Evolutionary conservation across 2,888 invertebrate species (phyloP).

Genomic region (Pimpla rufipes): DNA sequence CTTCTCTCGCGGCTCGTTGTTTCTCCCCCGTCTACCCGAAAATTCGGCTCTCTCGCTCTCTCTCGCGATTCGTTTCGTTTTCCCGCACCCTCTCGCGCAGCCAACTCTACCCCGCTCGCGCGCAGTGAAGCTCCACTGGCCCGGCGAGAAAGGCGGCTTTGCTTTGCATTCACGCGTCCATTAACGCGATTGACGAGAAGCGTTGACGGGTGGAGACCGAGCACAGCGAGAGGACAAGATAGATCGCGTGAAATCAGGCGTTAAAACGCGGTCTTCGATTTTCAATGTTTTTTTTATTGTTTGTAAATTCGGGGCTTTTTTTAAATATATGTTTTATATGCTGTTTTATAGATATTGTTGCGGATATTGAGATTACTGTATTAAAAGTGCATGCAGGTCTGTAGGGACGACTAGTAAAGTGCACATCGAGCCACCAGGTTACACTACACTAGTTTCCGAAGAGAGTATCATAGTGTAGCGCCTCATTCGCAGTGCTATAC

Average conservation of each 20-base stretch:
- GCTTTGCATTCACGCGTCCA: slow-evolving; percentile 70
- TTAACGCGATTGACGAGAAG: slow-evolving; percentile 67
- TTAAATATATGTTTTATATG: no score
- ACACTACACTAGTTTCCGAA: no score
- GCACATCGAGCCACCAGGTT: no score
- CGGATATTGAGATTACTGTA: no score
- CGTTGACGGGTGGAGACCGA: slow-evolving; percentile 17
- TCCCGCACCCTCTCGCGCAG: slow-evolving; percentile 6
- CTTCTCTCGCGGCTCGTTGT: slow-evolving; percentile 48
- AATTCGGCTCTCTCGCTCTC: slow-evolving; percentile 27
- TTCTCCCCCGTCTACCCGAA: slow-evolving; percentile 7
- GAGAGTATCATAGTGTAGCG: no score
- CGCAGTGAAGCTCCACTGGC: slow-evolving; percentile 4
- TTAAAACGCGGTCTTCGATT: slow-evolving; percentile 2
- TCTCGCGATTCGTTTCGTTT: slow-evolving; percentile 39
- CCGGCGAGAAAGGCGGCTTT: slow-evolving; percentile 60
- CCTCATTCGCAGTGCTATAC: no score
- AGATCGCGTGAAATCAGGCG: not conserved
- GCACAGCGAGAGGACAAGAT: slow-evolving; percentile 10
- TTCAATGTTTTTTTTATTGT: not conserved
- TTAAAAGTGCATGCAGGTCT: no score
- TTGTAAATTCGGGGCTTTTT: not conserved
- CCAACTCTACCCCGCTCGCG: slow-evolving; percentile 47
- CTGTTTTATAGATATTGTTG: not conserved
- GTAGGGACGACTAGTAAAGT: no score